phyloP scores from a whole-genome alignment of 2,113 vertebrate species.

The Eulemur rufifrons region DNA sequence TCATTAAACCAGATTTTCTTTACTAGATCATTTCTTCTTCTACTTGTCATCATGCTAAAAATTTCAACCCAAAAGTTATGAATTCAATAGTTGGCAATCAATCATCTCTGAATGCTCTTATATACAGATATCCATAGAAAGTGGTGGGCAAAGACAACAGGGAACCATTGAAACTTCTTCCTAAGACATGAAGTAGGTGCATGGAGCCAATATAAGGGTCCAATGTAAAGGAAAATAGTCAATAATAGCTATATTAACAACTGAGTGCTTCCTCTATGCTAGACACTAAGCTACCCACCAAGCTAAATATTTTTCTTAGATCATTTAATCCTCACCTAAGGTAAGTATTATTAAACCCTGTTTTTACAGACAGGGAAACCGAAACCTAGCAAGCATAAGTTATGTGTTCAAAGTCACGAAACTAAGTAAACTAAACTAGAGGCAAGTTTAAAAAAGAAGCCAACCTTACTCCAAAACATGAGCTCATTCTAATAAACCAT shows the following conservation, averaged over 20 bases:
- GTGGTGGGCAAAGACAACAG: not conserved
- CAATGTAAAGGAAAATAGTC: not conserved
- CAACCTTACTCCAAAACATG: not conserved
- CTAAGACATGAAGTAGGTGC: not conserved
- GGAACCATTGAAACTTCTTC: not conserved
- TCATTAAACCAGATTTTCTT: not conserved
- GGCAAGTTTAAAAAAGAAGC: not conserved
- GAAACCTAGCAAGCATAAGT: not conserved
- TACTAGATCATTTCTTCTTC: slow-evolving; percentile 21
- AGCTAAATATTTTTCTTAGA: slow-evolving; percentile 11
- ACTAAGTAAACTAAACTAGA: not conserved
- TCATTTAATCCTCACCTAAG: not conserved
- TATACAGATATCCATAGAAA: not conserved
- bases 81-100: not conserved
- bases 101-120: not conserved
- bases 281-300: not conserved
- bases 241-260: not conserved
- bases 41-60: not conserved
- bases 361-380: not conserved
- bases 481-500: not conserved
- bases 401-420: not conserved
- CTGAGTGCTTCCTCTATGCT: not conserved
- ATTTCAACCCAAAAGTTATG: not conserved
- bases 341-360: not conserved
- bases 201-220: not conserved